These are phyloP conservation scores for Steinernema scapterisci DNA, from an alignment of 2,888 invertebrate species.

Conservation along the genomic window DNA sequence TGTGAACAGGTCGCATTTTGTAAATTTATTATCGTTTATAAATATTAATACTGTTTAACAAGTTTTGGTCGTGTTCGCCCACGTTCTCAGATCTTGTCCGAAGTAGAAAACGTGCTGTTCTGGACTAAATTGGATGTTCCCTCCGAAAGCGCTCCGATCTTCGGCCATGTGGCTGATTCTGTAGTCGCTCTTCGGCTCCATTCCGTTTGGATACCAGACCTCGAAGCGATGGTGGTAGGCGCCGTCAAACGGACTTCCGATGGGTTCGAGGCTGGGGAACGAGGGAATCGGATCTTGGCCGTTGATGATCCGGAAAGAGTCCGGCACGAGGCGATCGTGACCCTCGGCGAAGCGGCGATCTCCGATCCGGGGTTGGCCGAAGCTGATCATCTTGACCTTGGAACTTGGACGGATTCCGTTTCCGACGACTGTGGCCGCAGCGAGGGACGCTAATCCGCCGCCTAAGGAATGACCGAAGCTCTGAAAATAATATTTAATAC, in stretches of 20 bases:
- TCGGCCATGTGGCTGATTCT: conserved; percentile 22
- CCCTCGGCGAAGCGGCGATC: conserved; percentile 21
- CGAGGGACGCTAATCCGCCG: conserved; percentile 23
- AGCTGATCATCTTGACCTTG: conserved; percentile 28
- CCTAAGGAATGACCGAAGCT: conserved; percentile 28
- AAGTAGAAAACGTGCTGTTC: conserved; percentile 24
- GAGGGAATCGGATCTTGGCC: conserved; percentile 14
- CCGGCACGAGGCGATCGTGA: conserved; percentile 19
- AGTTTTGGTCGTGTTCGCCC: not conserved
- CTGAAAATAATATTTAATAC: not conserved
- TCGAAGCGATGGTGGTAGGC: conserved; percentile 33
- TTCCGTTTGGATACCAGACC: conserved; percentile 18
- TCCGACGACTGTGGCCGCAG: conserved; percentile 16
- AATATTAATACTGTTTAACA: not conserved
- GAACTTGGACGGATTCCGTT: not conserved
- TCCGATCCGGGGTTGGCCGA: conserved; percentile 28
- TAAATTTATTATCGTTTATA: not conserved
- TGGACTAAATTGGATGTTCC: not conserved
- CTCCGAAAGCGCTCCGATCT: conserved; percentile 1
- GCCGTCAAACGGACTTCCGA: conserved; percentile 12
- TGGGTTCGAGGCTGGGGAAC: conserved; percentile 10
- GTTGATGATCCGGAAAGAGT: conserved; percentile 15
- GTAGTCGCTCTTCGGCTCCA: not conserved
- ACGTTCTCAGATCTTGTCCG: not conserved
- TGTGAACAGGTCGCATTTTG: not conserved